Evolutionary conservation across 2,888 invertebrate genomes (phyloP).

Genomic region (Agriotes lineatus): DNA sequence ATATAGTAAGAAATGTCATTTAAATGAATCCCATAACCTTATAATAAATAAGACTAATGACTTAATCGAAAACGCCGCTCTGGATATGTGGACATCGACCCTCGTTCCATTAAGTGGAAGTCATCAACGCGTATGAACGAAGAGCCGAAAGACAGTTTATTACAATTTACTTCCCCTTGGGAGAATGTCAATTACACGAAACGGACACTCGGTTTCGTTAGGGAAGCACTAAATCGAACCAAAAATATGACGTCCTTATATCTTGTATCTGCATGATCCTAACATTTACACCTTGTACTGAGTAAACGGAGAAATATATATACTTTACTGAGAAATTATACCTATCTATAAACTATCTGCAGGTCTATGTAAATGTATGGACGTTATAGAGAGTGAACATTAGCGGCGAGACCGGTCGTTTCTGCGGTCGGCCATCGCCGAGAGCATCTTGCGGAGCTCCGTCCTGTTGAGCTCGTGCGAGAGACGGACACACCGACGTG

Average conservation of each 20-base stretch:
- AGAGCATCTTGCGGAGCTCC: too few relatives aligned
- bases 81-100: too few relatives aligned
- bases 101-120: too few relatives aligned
- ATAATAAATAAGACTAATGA: too few relatives aligned
- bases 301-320: slow-evolving; percentile 51
- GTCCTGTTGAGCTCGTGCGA: slow-evolving; percentile 5
- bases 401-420: neutral
- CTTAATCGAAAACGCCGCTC: too few relatives aligned
- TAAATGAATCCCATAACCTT: too few relatives aligned
- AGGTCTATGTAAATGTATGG: slow-evolving; percentile 38
- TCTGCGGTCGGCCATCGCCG: neutral
- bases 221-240: neutral
- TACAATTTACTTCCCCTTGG: neutral
- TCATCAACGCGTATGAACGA: too few relatives aligned
- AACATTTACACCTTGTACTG: slow-evolving; percentile 54
- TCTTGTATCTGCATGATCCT: slow-evolving; percentile 52
- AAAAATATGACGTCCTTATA: slow-evolving; percentile 22
- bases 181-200: neutral
- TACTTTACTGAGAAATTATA: slow-evolving; percentile 49
- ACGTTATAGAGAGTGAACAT: slow-evolving; percentile 35
- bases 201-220: neutral
- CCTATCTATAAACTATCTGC: slow-evolving; percentile 51
- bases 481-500: slow-evolving; percentile 43
- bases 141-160: neutral
- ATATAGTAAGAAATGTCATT: too few relatives aligned